These are phyloP conservation scores for Octopus sinensis DNA, from an alignment of 1,140 invertebrate species.

Conservation along the genomic window DNA sequence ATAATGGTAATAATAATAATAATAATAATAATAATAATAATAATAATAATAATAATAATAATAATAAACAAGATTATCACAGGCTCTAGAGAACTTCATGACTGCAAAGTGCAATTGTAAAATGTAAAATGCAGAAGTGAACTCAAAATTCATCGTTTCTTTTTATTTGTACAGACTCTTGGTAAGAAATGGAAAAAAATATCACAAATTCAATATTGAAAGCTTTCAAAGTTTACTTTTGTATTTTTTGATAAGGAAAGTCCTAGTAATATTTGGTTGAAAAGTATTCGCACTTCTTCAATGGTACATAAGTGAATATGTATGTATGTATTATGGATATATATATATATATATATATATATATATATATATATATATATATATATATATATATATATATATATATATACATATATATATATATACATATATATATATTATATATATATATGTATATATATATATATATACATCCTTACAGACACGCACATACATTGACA, in stretches of 20 bases:
- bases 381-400: background rate
- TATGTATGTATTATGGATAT: background rate
- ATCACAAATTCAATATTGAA: background rate
- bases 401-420: background rate
- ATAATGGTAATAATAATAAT: too few relatives aligned
- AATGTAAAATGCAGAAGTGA: too few relatives aligned
- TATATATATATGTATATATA: background rate
- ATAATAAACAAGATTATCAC: too few relatives aligned
- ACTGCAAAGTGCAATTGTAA: too few relatives aligned
- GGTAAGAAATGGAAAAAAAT: background rate
- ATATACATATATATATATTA: background rate
- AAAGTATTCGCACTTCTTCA: background rate
- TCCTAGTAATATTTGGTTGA: background rate
- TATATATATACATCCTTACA: background rate
- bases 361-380: constrained; percentile 2
- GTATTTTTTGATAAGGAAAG: background rate
- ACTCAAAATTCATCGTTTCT: too few relatives aligned
- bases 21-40: too few relatives aligned
- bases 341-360: background rate
- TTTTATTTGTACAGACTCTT: too few relatives aligned
- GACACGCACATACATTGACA: background rate
- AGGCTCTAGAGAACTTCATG: too few relatives aligned
- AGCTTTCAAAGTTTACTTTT: background rate
- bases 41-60: too few relatives aligned
- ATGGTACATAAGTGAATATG: background rate